Conservation (phyloP, 2,113 vertebrate genomes). For the Myrmecophaga tridactyla region DNA sequence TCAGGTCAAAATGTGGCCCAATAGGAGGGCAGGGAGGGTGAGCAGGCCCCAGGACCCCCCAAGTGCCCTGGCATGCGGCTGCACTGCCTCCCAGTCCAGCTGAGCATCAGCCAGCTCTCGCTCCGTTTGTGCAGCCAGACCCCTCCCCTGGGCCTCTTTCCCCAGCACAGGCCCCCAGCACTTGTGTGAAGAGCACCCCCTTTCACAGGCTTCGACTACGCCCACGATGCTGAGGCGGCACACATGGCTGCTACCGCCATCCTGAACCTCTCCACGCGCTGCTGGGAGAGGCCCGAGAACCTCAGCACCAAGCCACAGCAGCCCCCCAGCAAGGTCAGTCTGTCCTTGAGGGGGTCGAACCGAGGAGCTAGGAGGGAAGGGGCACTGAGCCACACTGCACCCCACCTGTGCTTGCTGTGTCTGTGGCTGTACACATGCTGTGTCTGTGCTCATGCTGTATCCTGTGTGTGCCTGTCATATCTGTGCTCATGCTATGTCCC, state of each 20-base stretch:
- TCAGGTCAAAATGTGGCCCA: not conserved
- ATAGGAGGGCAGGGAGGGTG: not conserved
- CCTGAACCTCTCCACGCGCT: slow-evolving; percentile 97
- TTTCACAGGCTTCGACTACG: slow-evolving; percentile 95
- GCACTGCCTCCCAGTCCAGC: not conserved
- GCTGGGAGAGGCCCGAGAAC: slow-evolving; percentile 98
- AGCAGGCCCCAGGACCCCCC: no score
- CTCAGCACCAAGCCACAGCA: slow-evolving; percentile 95
- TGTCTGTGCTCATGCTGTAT: no score
- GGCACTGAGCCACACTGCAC: not conserved
- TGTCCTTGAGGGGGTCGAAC: not conserved
- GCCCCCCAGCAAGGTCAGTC: slow-evolving; percentile 87
- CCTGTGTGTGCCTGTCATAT: no score
- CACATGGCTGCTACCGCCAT: slow-evolving; percentile 99
- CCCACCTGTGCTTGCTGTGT: no score
- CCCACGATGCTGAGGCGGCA: slow-evolving; percentile 95
- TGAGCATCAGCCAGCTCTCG: slow-evolving; percentile 56
- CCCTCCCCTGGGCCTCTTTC: no score
- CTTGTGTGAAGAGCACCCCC: slow-evolving; percentile 89
- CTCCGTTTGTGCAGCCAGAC: slow-evolving; percentile 87
- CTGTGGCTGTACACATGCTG: no score
- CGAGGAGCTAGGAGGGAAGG: no score
- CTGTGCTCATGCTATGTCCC: no score
- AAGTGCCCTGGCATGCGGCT: not conserved
- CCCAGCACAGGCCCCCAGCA: slow-evolving; percentile 88